Evolutionary conservation across 1,140 invertebrate genomes (phyloP).

Genomic region (Drosophila sp.): DNA sequence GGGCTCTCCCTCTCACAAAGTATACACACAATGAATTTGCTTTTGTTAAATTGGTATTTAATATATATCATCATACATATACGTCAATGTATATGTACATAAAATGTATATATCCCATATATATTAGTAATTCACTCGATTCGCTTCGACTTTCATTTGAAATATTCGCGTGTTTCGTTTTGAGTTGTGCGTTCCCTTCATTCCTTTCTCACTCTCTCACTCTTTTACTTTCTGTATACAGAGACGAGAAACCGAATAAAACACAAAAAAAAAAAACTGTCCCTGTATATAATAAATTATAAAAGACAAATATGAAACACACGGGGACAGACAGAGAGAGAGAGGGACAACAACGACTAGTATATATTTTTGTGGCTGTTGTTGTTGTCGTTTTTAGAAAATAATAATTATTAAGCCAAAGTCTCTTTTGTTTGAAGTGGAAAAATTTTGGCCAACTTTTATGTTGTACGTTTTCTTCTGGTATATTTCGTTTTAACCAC

Average conservation of each 20-base stretch:
- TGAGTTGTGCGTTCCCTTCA: slow-evolving; percentile 40
- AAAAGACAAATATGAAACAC: slow-evolving; percentile 38
- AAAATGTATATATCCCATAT: slow-evolving; percentile 22
- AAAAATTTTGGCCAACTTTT: slow-evolving; percentile 16
- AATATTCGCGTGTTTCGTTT: slow-evolving; percentile 64
- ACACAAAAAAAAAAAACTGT: slow-evolving; percentile 58
- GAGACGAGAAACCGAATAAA: slow-evolving; percentile 34
- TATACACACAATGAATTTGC: slow-evolving; percentile 39
- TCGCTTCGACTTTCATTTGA: slow-evolving; percentile 58
- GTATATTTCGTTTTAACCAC: slow-evolving; percentile 8
- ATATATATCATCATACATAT: slow-evolving; percentile 41
- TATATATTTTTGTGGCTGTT: slow-evolving; percentile 18
- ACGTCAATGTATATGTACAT: slow-evolving; percentile 1
- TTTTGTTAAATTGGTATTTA: slow-evolving; percentile 44
- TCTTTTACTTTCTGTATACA: slow-evolving; percentile 42
- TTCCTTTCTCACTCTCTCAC: slow-evolving; percentile 20
- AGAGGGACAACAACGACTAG: slow-evolving; percentile 6
- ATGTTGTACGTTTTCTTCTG: slow-evolving; percentile 15
- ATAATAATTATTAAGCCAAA: slow-evolving; percentile 25
- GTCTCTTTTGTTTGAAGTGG: slow-evolving; percentile 20
- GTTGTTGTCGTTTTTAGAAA: slow-evolving; percentile 32
- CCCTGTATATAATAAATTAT: slow-evolving; percentile 69
- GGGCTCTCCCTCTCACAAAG: neutral
- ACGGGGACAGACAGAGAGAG: slow-evolving; percentile 19
- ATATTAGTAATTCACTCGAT: slow-evolving; percentile 51